Evolutionary conservation across 37 sponge, comb jelly and placozoan species (phyloP).

Genomic region (Theonella swinhoei): DNA sequence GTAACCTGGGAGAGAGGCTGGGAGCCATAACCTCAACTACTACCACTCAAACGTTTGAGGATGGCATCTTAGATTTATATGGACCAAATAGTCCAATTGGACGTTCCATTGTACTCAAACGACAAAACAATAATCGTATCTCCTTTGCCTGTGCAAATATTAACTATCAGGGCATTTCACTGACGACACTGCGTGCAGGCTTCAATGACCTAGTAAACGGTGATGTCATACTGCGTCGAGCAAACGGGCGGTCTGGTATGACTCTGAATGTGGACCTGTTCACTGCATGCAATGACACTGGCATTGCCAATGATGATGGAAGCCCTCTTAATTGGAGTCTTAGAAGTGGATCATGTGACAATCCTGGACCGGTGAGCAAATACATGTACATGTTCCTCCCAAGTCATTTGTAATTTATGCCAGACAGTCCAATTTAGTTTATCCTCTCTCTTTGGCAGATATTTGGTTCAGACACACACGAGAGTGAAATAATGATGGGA

Average conservation of each 20-base stretch:
- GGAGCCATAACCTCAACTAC: constrained; percentile 4
- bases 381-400: too few species aligned
- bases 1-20: constrained; percentile 29
- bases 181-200: constrained; percentile 18
- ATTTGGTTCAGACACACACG: constrained; percentile 7
- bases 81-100: constrained; percentile 53
- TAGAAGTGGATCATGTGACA: not conserved
- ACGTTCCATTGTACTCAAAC: constrained; percentile 58
- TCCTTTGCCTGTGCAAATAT: constrained; percentile 69
- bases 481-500: not conserved
- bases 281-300: not conserved
- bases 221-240: constrained; percentile 46
- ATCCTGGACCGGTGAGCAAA: not conserved
- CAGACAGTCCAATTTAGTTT: too few species aligned
- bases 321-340: not conserved
- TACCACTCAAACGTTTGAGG: constrained; percentile 25
- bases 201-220: constrained; percentile 42
- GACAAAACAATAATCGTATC: not conserved
- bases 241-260: constrained; percentile 14
- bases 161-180: constrained; percentile 21
- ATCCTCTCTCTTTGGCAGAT: too few species aligned
- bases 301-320: not conserved
- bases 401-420: too few species aligned
- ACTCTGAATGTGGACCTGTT: constrained; percentile 43
- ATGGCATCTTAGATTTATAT: constrained; percentile 20